These are phyloP conservation scores for Prionace glauca DNA, from an alignment of 2,797 vertebrate genomes.

Conservation along the genomic window DNA sequence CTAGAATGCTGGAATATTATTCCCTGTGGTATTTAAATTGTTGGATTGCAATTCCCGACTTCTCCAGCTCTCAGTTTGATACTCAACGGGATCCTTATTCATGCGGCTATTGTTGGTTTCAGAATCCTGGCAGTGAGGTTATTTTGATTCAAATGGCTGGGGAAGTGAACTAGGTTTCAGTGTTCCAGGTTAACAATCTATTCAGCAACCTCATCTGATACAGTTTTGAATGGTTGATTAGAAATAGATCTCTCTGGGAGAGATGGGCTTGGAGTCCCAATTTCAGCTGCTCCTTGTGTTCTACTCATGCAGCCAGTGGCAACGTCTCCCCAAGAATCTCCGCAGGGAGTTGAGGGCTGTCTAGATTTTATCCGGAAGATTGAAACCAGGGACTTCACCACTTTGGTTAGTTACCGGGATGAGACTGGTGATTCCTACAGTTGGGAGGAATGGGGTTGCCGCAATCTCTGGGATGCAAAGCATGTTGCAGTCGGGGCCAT, in stretches of 20 bases:
- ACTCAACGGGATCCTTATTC: neutral
- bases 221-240: neutral
- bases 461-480: neutral
- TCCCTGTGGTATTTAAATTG: neutral
- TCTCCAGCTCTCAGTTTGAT: neutral
- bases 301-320: neutral
- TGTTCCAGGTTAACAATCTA: neutral
- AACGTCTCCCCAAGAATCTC: neutral
- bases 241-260: no score
- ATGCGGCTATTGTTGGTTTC: neutral
- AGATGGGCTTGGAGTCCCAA: neutral
- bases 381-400: neutral
- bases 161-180: neutral
- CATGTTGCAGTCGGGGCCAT: no score
- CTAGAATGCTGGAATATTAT: neutral
- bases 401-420: neutral
- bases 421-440: neutral
- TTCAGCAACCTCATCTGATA: neutral
- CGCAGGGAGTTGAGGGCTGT: no score
- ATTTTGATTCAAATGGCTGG: neutral
- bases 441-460: neutral
- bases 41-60: neutral
- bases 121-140: neutral
- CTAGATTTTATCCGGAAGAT: neutral
- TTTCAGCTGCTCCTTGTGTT: neutral